Conservation (phyloP, 2,888 invertebrate genomes). For the Microctonus brassicae region DNA sequence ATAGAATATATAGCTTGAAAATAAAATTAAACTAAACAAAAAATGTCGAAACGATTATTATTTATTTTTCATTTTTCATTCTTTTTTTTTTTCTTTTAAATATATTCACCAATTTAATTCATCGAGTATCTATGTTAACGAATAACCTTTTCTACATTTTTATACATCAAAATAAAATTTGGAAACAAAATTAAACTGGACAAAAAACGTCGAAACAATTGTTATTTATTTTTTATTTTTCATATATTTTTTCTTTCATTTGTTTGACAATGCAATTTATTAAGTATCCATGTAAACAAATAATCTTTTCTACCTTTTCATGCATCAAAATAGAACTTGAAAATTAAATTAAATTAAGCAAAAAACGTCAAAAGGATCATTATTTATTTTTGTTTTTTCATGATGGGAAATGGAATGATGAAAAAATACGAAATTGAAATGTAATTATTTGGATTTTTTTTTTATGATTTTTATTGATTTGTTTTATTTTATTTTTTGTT, state of each 20-base stretch:
- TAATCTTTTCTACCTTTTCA: neutral
- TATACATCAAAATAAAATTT: neutral
- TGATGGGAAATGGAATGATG: too few species aligned
- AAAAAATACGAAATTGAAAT: too few species aligned
- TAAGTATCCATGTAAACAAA: neutral
- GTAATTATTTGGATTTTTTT: too few species aligned
- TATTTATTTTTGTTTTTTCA: too few species aligned
- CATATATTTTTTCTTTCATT: neutral
- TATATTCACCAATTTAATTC: neutral
- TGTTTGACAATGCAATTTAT: neutral
- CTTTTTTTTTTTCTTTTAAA: too few species aligned
- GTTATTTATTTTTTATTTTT: neutral
- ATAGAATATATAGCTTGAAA: neutral
- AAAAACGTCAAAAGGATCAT: neutral
- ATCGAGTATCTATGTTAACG: neutral
- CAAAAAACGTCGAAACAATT: neutral
- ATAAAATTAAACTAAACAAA: neutral
- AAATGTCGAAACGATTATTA: neutral
- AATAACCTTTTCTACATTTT: neutral
- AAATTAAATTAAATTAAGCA: neutral
- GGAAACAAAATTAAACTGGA: neutral
- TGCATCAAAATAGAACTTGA: neutral
- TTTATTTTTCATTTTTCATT: neutral
- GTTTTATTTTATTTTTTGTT: neutral
- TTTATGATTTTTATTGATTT: too few species aligned